Evolutionary conservation across 2,113 vertebrate species (phyloP).

Genomic region (Rhipidura dahli): DNA sequence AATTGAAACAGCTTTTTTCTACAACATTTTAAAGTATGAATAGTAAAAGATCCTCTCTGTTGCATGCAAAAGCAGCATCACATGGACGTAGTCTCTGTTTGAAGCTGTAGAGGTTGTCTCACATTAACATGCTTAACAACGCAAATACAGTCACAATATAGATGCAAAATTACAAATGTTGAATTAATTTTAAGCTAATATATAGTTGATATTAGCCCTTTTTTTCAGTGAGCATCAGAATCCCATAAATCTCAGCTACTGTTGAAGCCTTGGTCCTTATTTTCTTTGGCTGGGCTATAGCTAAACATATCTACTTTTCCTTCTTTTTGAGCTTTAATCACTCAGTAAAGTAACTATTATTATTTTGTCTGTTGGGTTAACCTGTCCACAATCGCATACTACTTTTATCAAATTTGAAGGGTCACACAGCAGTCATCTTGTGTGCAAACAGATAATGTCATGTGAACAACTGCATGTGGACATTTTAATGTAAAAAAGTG

Average conservation of each 20-base stretch:
- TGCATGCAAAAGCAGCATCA: background rate
- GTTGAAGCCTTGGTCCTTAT: background rate
- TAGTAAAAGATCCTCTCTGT: background rate
- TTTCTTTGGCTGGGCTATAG: background rate
- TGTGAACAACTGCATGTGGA: slow-evolving; percentile 32
- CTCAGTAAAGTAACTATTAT: slow-evolving; percentile 35
- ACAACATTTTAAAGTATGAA: background rate
- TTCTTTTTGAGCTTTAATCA: slow-evolving; percentile 1
- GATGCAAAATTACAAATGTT: background rate
- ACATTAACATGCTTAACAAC: slow-evolving; percentile 13
- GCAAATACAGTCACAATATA: background rate
- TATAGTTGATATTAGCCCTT: background rate
- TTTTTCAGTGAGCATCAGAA: background rate
- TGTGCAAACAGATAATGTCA: background rate
- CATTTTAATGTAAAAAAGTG: slow-evolving; percentile 46
- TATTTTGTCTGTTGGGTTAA: slow-evolving; percentile 24
- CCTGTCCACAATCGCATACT: background rate
- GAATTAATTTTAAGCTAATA: slow-evolving; percentile 21
- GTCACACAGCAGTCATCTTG: slow-evolving; percentile 24
- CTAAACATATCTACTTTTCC: slow-evolving; percentile 19
- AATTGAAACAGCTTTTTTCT: background rate
- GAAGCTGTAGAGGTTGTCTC: slow-evolving; percentile 22
- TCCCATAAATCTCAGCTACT: slow-evolving; percentile 4
- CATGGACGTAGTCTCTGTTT: background rate
- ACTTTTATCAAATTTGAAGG: background rate